Percentiles rank a stretch among this genome's conserved stretches.
Conservation (phyloP, 2,888 invertebrate genomes). For the Drymonia ruficornis region DNA sequence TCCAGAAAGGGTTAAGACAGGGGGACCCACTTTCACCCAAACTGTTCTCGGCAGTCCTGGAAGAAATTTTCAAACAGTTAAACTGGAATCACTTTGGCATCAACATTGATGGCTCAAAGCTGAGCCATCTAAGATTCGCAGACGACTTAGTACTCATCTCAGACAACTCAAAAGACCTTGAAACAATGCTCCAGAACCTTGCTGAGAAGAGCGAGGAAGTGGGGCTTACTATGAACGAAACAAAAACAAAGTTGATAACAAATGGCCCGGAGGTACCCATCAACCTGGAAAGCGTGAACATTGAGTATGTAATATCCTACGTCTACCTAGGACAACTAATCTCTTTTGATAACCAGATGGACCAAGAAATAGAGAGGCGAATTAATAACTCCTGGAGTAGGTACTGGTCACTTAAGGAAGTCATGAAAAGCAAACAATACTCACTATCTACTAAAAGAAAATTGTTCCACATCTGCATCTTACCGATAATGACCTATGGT, state of each 20-base stretch:
- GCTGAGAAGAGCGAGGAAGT: background rate
- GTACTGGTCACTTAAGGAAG: slow-evolving; percentile 9
- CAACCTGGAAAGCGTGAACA: background rate
- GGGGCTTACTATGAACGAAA: background rate
- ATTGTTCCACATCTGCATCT: background rate
- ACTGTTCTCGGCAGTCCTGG: slow-evolving; percentile 18
- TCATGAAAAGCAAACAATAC: slow-evolving; percentile 7
- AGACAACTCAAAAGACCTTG: background rate
- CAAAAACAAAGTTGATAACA: slow-evolving; percentile 10
- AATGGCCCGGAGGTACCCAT: background rate
- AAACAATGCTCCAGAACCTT: background rate
- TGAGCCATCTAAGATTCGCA: slow-evolving; percentile 11
- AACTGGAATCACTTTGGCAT: slow-evolving; percentile 9
- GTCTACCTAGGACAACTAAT: background rate
- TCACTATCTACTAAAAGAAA: background rate
- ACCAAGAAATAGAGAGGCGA: background rate
- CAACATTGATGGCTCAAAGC: slow-evolving; percentile 14
- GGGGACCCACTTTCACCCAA: slow-evolving; percentile 25
- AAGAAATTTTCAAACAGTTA: slow-evolving; percentile 15
- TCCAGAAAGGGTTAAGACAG: slow-evolving; percentile 22
- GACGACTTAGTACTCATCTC: background rate
- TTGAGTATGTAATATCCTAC: background rate
- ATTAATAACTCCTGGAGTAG: background rate
- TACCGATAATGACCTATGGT: slow-evolving; percentile 1
- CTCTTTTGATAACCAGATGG: background rate